phyloP scores from a whole-genome alignment of 2,113 vertebrate species.

The Lasiurus cinereus region DNA sequence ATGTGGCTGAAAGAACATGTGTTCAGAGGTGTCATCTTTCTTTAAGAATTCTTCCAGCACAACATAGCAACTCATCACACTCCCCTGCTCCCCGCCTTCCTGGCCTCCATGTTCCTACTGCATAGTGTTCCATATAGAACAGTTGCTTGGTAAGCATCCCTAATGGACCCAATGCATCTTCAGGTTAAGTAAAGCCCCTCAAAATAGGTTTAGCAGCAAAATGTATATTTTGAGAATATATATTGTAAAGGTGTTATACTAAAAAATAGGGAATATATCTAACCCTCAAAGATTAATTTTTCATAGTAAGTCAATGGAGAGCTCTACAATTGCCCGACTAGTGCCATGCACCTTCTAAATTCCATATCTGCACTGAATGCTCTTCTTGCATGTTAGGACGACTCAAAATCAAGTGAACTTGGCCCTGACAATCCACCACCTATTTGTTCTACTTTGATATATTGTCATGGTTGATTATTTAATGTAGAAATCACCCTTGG shows the following conservation, averaged over 20 bases:
- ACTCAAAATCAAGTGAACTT: neutral
- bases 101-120: neutral
- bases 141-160: neutral
- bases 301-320: neutral
- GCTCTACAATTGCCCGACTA: neutral
- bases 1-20: neutral
- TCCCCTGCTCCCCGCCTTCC: fast-evolving
- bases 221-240: neutral
- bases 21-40: neutral
- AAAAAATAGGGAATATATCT: neutral
- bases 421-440: neutral
- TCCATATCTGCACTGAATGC: neutral
- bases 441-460: neutral
- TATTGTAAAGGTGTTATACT: neutral
- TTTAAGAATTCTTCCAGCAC: neutral
- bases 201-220: neutral
- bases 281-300: neutral
- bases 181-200: neutral
- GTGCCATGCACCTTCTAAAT: neutral
- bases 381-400: neutral
- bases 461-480: neutral
- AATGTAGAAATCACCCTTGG: neutral
- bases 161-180: neutral
- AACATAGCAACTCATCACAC: neutral
- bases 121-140: neutral